Evolutionary conservation across 1,140 invertebrate species (phyloP).

Genomic region (Drosophila varians): DNA sequence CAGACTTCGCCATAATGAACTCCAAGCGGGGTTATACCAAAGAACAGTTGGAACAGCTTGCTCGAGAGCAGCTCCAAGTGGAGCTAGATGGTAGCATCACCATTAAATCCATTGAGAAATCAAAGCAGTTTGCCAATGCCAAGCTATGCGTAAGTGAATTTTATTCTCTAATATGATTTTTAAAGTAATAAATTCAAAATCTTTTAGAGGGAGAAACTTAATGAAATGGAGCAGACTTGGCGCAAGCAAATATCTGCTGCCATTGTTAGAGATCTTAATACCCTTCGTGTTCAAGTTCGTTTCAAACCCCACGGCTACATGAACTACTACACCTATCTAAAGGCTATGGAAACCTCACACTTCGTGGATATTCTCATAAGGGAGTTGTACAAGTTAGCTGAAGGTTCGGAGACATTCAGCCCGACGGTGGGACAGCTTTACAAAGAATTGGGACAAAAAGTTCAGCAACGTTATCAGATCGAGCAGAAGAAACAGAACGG

Average conservation of each 20-base stretch:
- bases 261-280: constrained; percentile 88
- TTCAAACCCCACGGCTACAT: constrained; percentile 69
- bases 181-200: not conserved
- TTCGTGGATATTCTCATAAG: constrained; percentile 88
- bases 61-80: constrained; percentile 87
- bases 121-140: constrained; percentile 82
- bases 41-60: constrained; percentile 85
- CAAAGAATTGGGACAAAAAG: constrained; percentile 88
- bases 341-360: constrained; percentile 86
- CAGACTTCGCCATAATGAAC: constrained; percentile 76
- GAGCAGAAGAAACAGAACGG: constrained; percentile 87
- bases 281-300: constrained; percentile 85
- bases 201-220: constrained; percentile 85
- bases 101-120: constrained; percentile 87
- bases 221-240: constrained; percentile 88
- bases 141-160: constrained; percentile 69
- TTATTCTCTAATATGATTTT: not conserved
- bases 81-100: constrained; percentile 87
- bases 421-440: constrained; percentile 87
- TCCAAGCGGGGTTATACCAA: constrained; percentile 84
- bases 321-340: constrained; percentile 90
- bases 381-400: constrained; percentile 88
- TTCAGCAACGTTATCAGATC: constrained; percentile 86
- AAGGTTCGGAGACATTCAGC: constrained; percentile 92
- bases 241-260: constrained; percentile 85